Base-by-base conservation (phyloP, 2,113 vertebrate species). In the Nycticryphes semicollaris region DNA sequence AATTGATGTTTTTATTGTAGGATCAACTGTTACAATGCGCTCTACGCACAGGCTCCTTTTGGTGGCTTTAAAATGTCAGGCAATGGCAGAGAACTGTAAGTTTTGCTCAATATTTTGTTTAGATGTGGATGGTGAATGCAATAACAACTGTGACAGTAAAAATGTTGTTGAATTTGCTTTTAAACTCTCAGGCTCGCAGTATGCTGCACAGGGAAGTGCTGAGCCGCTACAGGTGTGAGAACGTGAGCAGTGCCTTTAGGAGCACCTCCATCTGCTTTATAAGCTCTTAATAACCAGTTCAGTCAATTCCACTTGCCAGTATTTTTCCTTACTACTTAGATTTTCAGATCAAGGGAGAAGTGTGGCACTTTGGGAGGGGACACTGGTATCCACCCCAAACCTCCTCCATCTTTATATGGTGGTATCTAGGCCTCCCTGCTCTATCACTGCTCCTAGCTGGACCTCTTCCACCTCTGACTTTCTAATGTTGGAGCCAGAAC, bases 21-120 rank as follows among this genome's bases (percentile, higher is more conserved):
- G 99, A 98, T 99, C 97, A 99, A 99, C 98, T 99, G 99, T 94
- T 99, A 99, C 94, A 99, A 99, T 3, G 99, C 99, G 2, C 98
- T 99, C 45, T 99, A 99, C 27, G 98, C 98, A 66, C 99, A 99
- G 95, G 97, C 98, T 82, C 99, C 99, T 4, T 99, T 99, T 47
- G 99, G 99, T 85, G 99, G 99, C 47, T 99, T 98, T 94, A 99
- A 99, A 97, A 99, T 99, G 99, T 99, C 99, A 35, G 99, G 99
- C 93, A 99, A 99, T 7, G 99, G 99, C 96, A 97, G 99, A 98
- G 99, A 99, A 97, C 98, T 99, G 99, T 99, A 98, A 99, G 99
- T 98, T 69, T 88, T 70, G 48, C 62, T 94, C 51, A 74, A 16
- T 73, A 21, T 77, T 90, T 86, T 92, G 35, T 68, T 78, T 82